phyloP scores from a whole-genome alignment of 1,140 invertebrate genomes.

The Drosophila takahashii region DNA sequence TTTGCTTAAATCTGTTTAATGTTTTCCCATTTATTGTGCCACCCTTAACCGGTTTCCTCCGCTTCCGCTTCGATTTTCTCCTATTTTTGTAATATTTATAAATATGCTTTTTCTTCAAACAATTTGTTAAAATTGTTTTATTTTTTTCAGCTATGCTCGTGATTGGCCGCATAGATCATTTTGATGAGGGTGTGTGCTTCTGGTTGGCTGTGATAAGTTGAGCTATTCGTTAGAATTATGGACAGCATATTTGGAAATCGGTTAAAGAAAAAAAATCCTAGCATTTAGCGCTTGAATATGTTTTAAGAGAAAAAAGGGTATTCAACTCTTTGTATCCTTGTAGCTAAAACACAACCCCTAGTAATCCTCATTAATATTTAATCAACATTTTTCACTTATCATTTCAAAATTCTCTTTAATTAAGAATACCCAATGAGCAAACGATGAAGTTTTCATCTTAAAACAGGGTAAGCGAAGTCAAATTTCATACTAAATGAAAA shows the following conservation, averaged over 20 bases:
- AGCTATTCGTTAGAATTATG: background rate
- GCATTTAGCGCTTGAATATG: background rate
- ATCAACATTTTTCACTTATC: slow-evolving; percentile 25
- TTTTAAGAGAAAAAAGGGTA: background rate
- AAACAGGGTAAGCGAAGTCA: background rate
- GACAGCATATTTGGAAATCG: background rate
- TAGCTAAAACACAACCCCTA: background rate
- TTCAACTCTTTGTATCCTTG: no score
- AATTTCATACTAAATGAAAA: background rate
- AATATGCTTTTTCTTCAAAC: slow-evolving; percentile 47
- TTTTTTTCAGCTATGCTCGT: slow-evolving; percentile 24
- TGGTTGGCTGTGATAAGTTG: slow-evolving; percentile 13
- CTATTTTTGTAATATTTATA: slow-evolving; percentile 63
- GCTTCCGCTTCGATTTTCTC: slow-evolving; percentile 1
- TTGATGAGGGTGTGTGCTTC: slow-evolving; percentile 45
- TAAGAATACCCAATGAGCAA: slow-evolving; percentile 33
- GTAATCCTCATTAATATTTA: slow-evolving; percentile 4
- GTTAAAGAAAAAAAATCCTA: background rate
- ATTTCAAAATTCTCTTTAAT: slow-evolving; percentile 27
- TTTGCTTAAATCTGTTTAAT: slow-evolving; percentile 83
- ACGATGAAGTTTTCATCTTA: slow-evolving; percentile 34
- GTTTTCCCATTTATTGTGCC: slow-evolving; percentile 75
- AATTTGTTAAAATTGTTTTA: slow-evolving; percentile 21
- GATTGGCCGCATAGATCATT: slow-evolving; percentile 69
- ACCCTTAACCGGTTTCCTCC: slow-evolving; percentile 19